These are phyloP conservation scores for Hypercompe scribonia DNA, from an alignment of 2,888 invertebrate species.

Conservation along the genomic window DNA sequence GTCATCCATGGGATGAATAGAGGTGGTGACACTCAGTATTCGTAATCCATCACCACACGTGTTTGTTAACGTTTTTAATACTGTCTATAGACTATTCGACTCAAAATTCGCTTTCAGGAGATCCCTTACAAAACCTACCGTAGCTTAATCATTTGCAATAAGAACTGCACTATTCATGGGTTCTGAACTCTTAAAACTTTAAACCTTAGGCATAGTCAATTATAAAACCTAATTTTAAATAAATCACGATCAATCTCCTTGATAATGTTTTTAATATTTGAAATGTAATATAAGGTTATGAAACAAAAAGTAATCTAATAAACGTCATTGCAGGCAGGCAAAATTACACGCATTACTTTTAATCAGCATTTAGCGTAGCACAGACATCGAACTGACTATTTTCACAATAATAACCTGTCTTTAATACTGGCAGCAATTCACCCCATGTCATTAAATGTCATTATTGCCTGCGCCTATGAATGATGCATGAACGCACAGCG, in stretches of 20 bases:
- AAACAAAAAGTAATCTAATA: neutral
- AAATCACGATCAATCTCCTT: neutral
- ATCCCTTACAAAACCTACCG: too few relatives aligned
- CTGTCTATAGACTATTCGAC: too few relatives aligned
- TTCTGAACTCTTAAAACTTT: too few relatives aligned
- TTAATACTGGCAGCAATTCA: slow-evolving; percentile 40
- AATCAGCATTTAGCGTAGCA: slow-evolving; percentile 19
- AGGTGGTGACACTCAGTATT: too few relatives aligned
- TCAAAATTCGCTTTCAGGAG: too few relatives aligned
- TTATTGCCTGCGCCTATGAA: slow-evolving; percentile 73
- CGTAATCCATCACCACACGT: too few relatives aligned
- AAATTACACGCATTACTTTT: slow-evolving; percentile 23
- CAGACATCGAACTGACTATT: slow-evolving; percentile 17
- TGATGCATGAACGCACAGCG: slow-evolving; percentile 77
- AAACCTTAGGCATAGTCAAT: neutral
- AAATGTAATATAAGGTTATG: neutral
- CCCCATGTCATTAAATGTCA: slow-evolving; percentile 69
- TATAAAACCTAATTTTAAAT: neutral
- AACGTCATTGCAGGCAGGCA: slow-evolving; percentile 2
- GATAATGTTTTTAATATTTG: neutral
- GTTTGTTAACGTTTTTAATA: too few relatives aligned
- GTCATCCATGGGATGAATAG: too few relatives aligned
- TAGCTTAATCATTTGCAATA: too few relatives aligned
- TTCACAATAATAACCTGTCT: slow-evolving; percentile 38
- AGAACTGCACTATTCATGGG: too few relatives aligned